Conservation (phyloP, 2,888 invertebrate species). For the Drosophila cognata region DNA sequence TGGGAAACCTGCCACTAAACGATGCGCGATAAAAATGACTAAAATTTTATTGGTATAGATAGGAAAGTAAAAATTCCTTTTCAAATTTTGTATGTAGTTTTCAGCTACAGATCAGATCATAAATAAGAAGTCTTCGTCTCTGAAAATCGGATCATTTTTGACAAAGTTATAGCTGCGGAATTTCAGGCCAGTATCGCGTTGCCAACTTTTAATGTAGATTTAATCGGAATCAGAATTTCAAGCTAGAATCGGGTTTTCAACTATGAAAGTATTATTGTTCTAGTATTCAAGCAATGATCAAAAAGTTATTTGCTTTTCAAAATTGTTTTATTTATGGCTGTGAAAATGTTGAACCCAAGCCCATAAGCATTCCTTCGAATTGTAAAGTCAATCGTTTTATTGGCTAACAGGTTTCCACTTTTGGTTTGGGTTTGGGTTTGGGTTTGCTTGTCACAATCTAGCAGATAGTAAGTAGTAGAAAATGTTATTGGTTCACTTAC, state of each 20-base stretch:
- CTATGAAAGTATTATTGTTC: not conserved
- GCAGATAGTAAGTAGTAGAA: slow-evolving; percentile 13
- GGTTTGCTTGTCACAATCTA: slow-evolving; percentile 24
- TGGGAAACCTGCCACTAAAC: slow-evolving; percentile 10
- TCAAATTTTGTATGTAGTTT: not conserved
- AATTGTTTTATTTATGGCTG: not conserved
- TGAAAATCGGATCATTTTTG: not conserved
- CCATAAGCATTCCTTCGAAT: not conserved
- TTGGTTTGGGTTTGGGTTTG: not conserved
- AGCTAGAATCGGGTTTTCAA: no score
- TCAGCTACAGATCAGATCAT: not conserved
- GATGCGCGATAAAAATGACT: not conserved
- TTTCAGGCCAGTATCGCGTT: accelerated
- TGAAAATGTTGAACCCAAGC: not conserved
- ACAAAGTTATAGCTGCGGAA: not conserved
- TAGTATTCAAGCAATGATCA: not conserved
- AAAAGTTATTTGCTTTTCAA: not conserved
- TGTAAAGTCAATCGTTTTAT: not conserved
- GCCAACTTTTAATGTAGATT: not conserved
- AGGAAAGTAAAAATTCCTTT: not conserved
- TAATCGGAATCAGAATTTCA: not conserved
- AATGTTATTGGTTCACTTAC: slow-evolving; percentile 84
- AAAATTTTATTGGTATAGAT: not conserved
- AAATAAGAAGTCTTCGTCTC: not conserved
- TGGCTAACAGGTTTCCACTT: slow-evolving; percentile 13